Percentiles rank a stretch among this genome's conserved stretches.
These are phyloP conservation scores for Eristalis tenax DNA, from an alignment of 2,888 invertebrate genomes.

Conservation along the genomic window DNA sequence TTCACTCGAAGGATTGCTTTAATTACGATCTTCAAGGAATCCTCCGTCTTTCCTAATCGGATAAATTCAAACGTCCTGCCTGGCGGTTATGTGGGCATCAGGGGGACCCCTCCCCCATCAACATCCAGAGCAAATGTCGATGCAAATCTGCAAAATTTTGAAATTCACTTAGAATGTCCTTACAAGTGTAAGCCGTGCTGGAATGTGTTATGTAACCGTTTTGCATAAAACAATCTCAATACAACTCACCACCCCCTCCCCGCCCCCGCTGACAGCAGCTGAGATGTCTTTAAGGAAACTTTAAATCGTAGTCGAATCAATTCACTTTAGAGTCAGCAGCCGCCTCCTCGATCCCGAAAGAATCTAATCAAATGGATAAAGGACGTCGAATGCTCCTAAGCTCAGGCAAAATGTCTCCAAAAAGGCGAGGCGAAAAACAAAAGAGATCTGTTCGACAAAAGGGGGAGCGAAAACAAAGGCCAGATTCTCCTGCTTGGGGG, in stretches of 20 bases:
- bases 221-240: background rate
- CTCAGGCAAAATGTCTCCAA: conserved; percentile 43
- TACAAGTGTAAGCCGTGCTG: conserved; percentile 23
- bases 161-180: conserved; percentile 34
- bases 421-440: background rate
- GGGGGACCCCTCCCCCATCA: background rate
- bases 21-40: conserved; percentile 63
- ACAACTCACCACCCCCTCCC: background rate
- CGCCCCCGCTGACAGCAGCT: background rate
- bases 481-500: conserved; percentile 25
- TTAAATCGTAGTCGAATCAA: background rate
- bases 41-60: conserved; percentile 34
- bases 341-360: conserved; percentile 13
- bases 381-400: conserved; percentile 59
- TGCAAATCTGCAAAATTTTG: conserved; percentile 53
- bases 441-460: too few relatives aligned
- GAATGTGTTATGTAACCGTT: background rate
- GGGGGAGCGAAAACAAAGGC: conserved; percentile 8
- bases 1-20: conserved; percentile 48
- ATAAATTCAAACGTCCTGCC: conserved; percentile 35
- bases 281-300: background rate
- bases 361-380: conserved; percentile 67
- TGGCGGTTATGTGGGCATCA: background rate
- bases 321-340: background rate
- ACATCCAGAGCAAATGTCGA: conserved; percentile 50